A percentile compares a stretch with the other conserved stretches of the same genome.
Evolutionary conservation across 2,797 vertebrate species (phyloP).

Genomic region (Pseudomugil gertrudae): DNA sequence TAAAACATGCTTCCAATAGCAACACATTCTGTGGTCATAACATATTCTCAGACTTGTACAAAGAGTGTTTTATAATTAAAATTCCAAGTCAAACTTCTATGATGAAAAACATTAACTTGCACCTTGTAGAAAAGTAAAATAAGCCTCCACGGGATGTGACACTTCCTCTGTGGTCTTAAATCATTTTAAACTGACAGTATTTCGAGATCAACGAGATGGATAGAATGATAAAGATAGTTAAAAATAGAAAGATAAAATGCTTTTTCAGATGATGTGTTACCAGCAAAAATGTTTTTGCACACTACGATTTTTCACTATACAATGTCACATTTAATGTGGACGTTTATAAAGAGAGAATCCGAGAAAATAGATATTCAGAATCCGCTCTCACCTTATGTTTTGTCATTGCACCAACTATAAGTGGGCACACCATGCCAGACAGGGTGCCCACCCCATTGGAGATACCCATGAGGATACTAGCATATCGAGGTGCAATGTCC

Average conservation of each 20-base stretch:
- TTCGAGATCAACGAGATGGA: no score
- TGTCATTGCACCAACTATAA: constrained; percentile 98
- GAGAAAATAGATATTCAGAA: no score
- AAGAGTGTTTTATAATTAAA: not conserved
- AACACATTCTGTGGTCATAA: not conserved
- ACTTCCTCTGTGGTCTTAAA: not conserved
- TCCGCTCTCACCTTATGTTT: constrained; percentile 98
- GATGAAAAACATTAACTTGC: no score
- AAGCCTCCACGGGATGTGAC: not conserved
- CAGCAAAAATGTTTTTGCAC: not conserved
- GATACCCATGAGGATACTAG: constrained; percentile 99
- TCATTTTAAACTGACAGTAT: not conserved
- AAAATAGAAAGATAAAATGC: not conserved
- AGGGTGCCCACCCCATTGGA: constrained; percentile 98
- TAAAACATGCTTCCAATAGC: not conserved
- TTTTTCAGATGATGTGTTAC: not conserved
- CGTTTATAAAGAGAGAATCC: constrained; percentile 5
- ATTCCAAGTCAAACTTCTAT: not conserved
- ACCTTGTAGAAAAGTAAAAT: not conserved
- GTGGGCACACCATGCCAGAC: constrained; percentile 98
- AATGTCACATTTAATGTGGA: not conserved
- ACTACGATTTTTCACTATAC: not conserved
- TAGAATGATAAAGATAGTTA: no score
- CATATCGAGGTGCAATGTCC: constrained; percentile 97
- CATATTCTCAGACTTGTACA: not conserved